Evolutionary conservation across 2,113 vertebrate species (phyloP).

Genomic region (Heterochromis multidens): DNA sequence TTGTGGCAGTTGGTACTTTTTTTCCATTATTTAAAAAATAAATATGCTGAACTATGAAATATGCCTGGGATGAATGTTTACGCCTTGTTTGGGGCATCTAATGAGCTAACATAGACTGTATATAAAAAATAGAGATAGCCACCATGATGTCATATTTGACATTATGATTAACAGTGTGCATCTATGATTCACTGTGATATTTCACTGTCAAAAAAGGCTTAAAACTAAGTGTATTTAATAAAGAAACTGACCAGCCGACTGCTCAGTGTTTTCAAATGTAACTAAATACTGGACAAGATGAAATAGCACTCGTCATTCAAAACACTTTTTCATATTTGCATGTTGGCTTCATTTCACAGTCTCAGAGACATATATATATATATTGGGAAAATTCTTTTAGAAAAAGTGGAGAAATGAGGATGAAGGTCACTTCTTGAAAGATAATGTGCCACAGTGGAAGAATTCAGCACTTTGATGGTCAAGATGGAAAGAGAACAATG

Average conservation of each 20-base stretch:
- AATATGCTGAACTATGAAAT: too few relatives aligned
- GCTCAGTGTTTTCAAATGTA: background rate
- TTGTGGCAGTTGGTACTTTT: too few relatives aligned
- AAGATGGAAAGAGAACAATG: background rate
- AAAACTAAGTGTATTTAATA: background rate
- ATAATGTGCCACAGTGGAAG: background rate
- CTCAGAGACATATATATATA: background rate
- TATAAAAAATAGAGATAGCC: too few relatives aligned
- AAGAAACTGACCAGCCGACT: accelerated
- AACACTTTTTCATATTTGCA: background rate
- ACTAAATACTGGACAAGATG: too few relatives aligned
- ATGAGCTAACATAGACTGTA: too few relatives aligned
- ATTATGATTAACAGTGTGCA: background rate
- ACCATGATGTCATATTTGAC: too few relatives aligned
- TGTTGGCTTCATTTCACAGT: background rate
- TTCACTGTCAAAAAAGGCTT: background rate
- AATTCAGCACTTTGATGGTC: background rate
- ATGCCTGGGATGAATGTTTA: too few relatives aligned
- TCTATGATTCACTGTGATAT: accelerated
- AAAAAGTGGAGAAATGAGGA: background rate
- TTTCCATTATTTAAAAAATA: too few relatives aligned
- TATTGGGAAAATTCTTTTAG: background rate
- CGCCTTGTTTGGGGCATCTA: too few relatives aligned
- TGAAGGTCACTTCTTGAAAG: background rate
- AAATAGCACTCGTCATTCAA: background rate